Percentiles rank a stretch among this genome's conserved stretches.
phyloP scores from a whole-genome alignment of 2,113 vertebrate species.

The Azemiops feae region DNA sequence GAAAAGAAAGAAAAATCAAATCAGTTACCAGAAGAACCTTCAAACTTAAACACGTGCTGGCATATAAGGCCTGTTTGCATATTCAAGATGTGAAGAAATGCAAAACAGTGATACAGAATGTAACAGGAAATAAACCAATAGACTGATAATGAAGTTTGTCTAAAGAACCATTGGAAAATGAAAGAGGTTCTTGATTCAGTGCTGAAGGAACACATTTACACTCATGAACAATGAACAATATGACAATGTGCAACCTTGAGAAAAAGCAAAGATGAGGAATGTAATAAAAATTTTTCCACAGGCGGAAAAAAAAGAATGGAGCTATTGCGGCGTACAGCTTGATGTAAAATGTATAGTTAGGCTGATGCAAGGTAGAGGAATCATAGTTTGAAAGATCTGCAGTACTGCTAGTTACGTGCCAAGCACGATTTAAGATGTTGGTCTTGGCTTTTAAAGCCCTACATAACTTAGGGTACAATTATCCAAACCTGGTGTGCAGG shows the following conservation, averaged over 20 bases:
- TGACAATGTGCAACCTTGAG: background rate
- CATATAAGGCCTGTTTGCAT: background rate
- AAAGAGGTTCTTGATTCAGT: background rate
- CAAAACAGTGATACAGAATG: background rate
- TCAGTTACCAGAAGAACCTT: background rate
- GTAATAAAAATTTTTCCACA: background rate
- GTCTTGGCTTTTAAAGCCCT: background rate
- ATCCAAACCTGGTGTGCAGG: background rate
- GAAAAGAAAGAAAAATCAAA: background rate
- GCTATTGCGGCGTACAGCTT: background rate
- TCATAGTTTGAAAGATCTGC: background rate
- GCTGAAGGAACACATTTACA: background rate
- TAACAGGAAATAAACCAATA: background rate
- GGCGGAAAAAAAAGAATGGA: background rate
- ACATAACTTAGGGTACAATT: background rate
- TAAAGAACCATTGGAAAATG: background rate
- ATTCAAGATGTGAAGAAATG: background rate
- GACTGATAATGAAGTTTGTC: background rate
- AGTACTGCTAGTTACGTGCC: background rate
- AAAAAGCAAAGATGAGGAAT: background rate
- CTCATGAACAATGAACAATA: background rate
- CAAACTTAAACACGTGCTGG: background rate
- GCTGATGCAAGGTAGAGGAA: background rate
- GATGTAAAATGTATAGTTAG: background rate
- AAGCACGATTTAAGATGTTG: background rate